phyloP scores from a whole-genome alignment of 2,113 vertebrate species.

The Oncorhynchus tshawytscha region DNA sequence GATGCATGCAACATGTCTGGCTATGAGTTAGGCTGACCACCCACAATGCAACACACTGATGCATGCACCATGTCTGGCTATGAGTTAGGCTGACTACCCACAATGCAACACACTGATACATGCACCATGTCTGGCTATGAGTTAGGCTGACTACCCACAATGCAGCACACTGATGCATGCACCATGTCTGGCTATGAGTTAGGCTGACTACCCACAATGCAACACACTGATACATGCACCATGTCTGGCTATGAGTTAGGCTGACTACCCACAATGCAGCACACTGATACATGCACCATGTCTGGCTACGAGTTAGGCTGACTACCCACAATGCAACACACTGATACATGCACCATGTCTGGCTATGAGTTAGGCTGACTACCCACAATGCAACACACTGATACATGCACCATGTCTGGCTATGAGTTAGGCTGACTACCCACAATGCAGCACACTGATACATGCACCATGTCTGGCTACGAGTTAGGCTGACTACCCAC shows the following conservation, averaged over 20 bases:
- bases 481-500: neutral
- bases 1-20: neutral
- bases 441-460: no score
- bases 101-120: no score
- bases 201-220: constrained; percentile 52
- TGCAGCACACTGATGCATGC: neutral
- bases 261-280: neutral
- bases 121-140: neutral
- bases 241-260: constrained; percentile 52
- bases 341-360: no score
- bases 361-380: constrained; percentile 71
- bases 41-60: neutral
- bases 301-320: neutral
- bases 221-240: neutral
- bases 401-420: neutral
- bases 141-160: neutral
- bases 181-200: constrained; percentile 57
- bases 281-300: neutral
- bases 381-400: neutral
- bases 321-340: neutral
- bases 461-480: neutral
- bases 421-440: neutral
- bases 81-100: constrained; percentile 71
- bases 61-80: no score
- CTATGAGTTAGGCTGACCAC: neutral